phyloP scores from a whole-genome alignment of 1,140 invertebrate genomes.

The Cydia strobilella region DNA sequence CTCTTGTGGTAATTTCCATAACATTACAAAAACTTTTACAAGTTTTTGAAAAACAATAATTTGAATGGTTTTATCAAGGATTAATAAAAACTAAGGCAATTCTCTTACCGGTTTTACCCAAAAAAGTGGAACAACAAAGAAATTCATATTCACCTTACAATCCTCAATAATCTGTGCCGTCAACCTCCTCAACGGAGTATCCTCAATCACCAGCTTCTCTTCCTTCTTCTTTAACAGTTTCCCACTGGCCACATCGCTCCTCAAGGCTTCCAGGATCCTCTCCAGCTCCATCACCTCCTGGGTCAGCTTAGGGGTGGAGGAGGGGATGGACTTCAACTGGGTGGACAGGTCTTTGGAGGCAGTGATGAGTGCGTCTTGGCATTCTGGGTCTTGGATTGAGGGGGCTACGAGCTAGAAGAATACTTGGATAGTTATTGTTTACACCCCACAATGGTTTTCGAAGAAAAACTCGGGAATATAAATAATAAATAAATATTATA shows the following conservation, averaged over 20 bases:
- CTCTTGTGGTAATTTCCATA: too few species aligned
- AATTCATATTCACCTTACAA: conserved; percentile 46
- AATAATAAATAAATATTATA: too few species aligned
- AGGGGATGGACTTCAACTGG: conserved; percentile 40
- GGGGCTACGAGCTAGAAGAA: conserved; percentile 48
- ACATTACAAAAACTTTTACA: too few species aligned
- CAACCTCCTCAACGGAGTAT: conserved; percentile 56
- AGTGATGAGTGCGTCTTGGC: conserved; percentile 42
- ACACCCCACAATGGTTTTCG: too few species aligned
- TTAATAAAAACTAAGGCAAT: too few species aligned
- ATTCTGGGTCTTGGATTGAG: conserved; percentile 46
- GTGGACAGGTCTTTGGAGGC: conserved; percentile 42
- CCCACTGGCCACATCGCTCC: conserved; percentile 42
- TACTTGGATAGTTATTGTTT: too few species aligned
- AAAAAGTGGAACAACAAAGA: neutral
- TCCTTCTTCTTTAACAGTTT: conserved; percentile 42
- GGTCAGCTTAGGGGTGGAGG: conserved; percentile 38
- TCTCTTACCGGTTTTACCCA: neutral
- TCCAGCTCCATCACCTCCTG: conserved; percentile 40
- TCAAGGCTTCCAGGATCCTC: conserved; percentile 44
- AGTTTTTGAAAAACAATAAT: too few species aligned
- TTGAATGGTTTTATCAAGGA: too few species aligned
- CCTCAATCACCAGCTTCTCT: conserved; percentile 48
- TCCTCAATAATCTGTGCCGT: conserved; percentile 52
- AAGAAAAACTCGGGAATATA: too few species aligned